Percentiles rank a stretch among this genome's conserved stretches.
These are phyloP conservation scores for Panopea generosa DNA, from an alignment of 2,888 invertebrate species.

Conservation along the genomic window DNA sequence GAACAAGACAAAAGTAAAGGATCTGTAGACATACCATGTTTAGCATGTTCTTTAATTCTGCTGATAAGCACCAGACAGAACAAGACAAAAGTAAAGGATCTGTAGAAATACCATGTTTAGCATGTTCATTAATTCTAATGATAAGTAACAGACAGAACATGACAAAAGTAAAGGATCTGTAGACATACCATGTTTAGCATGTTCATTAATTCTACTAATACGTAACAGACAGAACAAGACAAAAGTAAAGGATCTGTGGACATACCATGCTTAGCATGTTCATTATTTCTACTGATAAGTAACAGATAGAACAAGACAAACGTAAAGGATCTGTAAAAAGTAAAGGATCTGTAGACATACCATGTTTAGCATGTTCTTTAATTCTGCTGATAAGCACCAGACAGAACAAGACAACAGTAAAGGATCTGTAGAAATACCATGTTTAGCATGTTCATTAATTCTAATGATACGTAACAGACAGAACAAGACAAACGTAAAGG, in stretches of 20 bases:
- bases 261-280: conserved; percentile 67
- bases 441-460: conserved; percentile 70
- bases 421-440: no score
- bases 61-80: no score
- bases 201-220: conserved; percentile 72
- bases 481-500: conserved; percentile 66
- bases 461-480: conserved; percentile 75
- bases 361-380: conserved; percentile 67
- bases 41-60: no score
- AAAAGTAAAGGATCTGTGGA: no score
- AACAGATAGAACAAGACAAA: conserved; percentile 76
- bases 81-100: no score
- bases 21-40: no score
- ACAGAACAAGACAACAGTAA: no score
- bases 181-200: conserved; percentile 67
- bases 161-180: no score
- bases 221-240: conserved; percentile 77
- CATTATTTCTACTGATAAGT: conserved; percentile 73
- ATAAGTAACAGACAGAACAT: no score
- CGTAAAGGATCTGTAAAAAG: conserved; percentile 16
- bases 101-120: no score
- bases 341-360: conserved; percentile 67
- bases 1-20: no score
- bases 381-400: conserved; percentile 75
- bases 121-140: no score